Conservation (phyloP, 2,113 vertebrate genomes). For the Hiodon alosoides region DNA sequence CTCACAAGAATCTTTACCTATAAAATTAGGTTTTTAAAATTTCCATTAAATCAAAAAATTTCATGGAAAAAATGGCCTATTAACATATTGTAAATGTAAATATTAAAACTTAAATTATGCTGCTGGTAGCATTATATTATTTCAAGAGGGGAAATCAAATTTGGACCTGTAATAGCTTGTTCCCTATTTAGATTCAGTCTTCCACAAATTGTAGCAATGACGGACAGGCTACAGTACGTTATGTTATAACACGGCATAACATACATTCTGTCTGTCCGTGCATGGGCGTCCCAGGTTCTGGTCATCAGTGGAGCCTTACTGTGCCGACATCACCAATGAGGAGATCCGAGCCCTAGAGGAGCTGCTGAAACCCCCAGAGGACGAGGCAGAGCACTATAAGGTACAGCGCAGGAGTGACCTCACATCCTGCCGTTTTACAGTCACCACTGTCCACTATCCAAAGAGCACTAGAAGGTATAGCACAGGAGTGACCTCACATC, state of each 20-base stretch:
- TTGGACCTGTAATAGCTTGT: not conserved
- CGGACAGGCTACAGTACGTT: not conserved
- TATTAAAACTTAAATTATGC: no score
- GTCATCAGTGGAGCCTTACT: constrained; percentile 95
- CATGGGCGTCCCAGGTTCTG: constrained; percentile 73
- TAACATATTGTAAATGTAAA: no score
- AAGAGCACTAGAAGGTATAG: no score
- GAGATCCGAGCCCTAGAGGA: constrained; percentile 90
- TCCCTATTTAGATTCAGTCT: not conserved
- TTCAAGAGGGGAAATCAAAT: no score
- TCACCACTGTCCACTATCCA: no score
- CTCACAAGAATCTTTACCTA: no score
- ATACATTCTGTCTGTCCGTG: not conserved
- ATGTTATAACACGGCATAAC: not conserved
- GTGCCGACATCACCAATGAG: constrained; percentile 92
- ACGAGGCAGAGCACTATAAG: constrained; percentile 95
- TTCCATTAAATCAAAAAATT: no score
- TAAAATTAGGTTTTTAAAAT: no score
- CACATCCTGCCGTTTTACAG: not conserved
- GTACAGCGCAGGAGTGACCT: constrained; percentile 44
- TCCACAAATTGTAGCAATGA: not conserved
- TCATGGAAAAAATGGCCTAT: no score
- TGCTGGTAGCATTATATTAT: no score
- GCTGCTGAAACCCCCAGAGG: constrained; percentile 86
- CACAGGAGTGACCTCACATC: not conserved